Conservation (phyloP, 2,797 vertebrate genomes). For the Acanthiza pusilla region DNA sequence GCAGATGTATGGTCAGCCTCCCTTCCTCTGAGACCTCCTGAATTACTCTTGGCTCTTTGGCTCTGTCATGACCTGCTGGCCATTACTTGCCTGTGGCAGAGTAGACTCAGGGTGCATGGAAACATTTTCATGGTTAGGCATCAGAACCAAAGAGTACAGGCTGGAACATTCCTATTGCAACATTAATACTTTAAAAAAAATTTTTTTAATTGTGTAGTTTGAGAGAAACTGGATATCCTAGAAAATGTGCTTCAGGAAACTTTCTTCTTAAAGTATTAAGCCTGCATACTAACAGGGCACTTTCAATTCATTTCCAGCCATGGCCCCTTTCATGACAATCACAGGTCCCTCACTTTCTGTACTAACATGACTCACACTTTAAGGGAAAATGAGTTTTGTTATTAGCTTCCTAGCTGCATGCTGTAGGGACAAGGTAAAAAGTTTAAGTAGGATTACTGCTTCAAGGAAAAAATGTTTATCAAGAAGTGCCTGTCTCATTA, state of each 20-base stretch:
- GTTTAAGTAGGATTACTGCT: conserved; percentile 56
- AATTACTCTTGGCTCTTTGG: neutral
- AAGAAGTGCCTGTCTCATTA: conserved; percentile 56
- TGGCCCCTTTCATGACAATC: neutral
- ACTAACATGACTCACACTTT: neutral
- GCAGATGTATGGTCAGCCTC: neutral
- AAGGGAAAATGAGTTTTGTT: conserved; percentile 30
- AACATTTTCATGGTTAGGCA: neutral
- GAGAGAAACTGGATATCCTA: neutral
- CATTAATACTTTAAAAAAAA: neutral
- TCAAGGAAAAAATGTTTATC: conserved; percentile 50
- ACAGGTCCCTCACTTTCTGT: neutral
- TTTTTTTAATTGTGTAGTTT: neutral
- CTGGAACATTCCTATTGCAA: neutral
- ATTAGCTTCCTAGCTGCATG: conserved; percentile 1
- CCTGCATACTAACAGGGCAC: neutral
- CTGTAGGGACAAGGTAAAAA: conserved; percentile 54
- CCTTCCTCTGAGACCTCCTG: neutral
- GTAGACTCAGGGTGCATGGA: neutral
- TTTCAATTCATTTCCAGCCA: neutral
- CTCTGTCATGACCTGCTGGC: neutral
- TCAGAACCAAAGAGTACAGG: neutral
- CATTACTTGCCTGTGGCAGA: neutral
- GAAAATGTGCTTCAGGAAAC: neutral
- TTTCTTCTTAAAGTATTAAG: neutral